These are phyloP conservation scores for Misgurnus mizolepis DNA, from an alignment of 2,113 vertebrate species.

Conservation along the genomic window DNA sequence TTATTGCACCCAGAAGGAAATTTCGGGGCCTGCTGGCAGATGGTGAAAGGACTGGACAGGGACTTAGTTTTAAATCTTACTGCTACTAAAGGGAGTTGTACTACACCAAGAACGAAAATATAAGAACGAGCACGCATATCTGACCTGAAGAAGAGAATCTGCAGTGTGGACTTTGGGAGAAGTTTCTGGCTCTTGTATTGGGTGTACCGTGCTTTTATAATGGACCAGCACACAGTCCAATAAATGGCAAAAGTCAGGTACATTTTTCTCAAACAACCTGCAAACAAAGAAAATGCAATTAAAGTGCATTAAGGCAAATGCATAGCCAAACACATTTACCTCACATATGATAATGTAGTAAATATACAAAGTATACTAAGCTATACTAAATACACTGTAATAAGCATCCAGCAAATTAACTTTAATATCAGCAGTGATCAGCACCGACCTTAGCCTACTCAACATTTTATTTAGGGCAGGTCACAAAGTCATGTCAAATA, in stretches of 20 bases:
- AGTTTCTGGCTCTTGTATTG: constrained; percentile 37
- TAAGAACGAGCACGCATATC: constrained; percentile 28
- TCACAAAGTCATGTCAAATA: neutral
- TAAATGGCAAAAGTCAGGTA: constrained; percentile 60
- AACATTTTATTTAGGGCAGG: neutral
- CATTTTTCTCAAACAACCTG: constrained; percentile 66
- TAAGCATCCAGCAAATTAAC: neutral
- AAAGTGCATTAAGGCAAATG: constrained; percentile 53
- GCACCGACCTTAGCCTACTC: neutral
- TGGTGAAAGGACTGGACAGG: constrained; percentile 38
- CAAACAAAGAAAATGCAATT: constrained; percentile 56
- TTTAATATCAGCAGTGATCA: neutral
- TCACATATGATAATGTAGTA: constrained; percentile 27
- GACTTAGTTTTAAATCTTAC: constrained; percentile 52
- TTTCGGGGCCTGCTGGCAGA: constrained; percentile 30
- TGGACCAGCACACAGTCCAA: constrained; percentile 37
- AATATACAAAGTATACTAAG: neutral
- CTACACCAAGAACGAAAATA: constrained; percentile 35
- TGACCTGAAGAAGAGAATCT: constrained; percentile 13
- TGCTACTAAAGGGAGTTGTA: constrained; percentile 48
- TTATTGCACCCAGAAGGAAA: constrained; percentile 40
- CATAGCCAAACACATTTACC: constrained; percentile 9
- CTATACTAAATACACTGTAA: neutral
- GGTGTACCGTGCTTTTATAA: constrained; percentile 24
- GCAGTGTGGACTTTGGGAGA: neutral